Evolutionary conservation across 2,797 vertebrate genomes (phyloP).

Genomic region (Esox lucius): DNA sequence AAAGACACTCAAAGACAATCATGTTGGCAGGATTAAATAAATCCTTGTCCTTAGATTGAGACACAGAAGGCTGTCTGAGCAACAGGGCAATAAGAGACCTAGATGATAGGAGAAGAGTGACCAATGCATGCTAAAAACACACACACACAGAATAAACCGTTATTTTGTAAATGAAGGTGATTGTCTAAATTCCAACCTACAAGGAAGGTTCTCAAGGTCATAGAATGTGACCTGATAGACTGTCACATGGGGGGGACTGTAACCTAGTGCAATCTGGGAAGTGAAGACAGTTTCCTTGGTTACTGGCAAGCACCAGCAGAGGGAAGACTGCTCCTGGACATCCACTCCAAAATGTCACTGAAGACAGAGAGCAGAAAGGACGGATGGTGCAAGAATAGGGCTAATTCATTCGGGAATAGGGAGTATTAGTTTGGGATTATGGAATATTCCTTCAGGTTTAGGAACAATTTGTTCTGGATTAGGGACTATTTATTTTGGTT

Average conservation of each 20-base stretch:
- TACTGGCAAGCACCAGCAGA: neutral
- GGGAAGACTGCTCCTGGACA: neutral
- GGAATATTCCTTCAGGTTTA: slow-evolving; percentile 19
- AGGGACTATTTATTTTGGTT: no score
- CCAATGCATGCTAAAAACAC: neutral
- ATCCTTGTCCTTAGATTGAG: slow-evolving; percentile 15
- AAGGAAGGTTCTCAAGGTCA: neutral
- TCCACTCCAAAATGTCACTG: slow-evolving; percentile 15
- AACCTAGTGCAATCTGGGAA: neutral
- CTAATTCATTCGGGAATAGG: slow-evolving; percentile 20
- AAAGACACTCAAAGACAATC: neutral
- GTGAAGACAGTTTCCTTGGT: neutral
- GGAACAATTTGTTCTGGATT: no score
- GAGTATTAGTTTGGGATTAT: slow-evolving; percentile 11
- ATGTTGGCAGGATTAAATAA: neutral
- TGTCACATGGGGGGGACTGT: neutral
- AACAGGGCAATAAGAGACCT: neutral
- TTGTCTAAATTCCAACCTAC: neutral
- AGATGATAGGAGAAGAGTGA: neutral
- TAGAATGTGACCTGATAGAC: neutral
- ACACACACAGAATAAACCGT: neutral
- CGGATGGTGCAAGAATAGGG: slow-evolving; percentile 14
- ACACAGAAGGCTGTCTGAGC: neutral
- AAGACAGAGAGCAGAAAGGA: neutral
- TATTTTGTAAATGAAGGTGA: neutral